Evolutionary conservation across 2,797 vertebrate species (phyloP).

Genomic region (Siniperca obscura): DNA sequence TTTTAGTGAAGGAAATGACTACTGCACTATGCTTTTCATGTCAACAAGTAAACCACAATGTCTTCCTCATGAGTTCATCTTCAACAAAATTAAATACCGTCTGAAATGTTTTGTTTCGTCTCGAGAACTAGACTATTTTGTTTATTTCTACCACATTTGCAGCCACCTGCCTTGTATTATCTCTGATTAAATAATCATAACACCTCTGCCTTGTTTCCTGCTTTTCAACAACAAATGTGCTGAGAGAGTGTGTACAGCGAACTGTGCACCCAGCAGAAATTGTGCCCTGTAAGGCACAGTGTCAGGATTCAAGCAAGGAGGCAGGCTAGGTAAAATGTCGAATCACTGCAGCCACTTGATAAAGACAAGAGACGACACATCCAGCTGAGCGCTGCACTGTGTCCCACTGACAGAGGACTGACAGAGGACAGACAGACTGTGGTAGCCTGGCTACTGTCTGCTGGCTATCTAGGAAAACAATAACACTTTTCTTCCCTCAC

Average conservation of each 20-base stretch:
- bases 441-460: slow-evolving; percentile 47
- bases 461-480: slow-evolving; percentile 56
- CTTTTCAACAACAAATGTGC: slow-evolving; percentile 56
- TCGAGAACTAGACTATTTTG: neutral
- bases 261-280: slow-evolving; percentile 57
- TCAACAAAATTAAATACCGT: neutral
- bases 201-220: slow-evolving; percentile 32
- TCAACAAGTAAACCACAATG: slow-evolving; percentile 43
- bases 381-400: slow-evolving; percentile 64
- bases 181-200: slow-evolving; percentile 36
- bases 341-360: slow-evolving; percentile 72
- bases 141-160: neutral
- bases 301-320: slow-evolving; percentile 24
- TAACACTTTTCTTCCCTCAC: slow-evolving; percentile 54
- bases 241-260: slow-evolving; percentile 41
- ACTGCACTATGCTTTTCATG: slow-evolving; percentile 13
- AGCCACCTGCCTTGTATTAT: neutral
- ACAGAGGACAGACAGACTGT: slow-evolving; percentile 43
- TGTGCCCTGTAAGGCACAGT: slow-evolving; percentile 46
- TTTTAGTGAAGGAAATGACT: slow-evolving; percentile 54
- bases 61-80: slow-evolving; percentile 24
- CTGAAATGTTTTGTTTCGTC: neutral
- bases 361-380: slow-evolving; percentile 59
- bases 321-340: slow-evolving; percentile 60
- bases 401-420: slow-evolving; percentile 40